Percentiles rank a stretch among this genome's conserved stretches.
Evolutionary conservation across 2,113 vertebrate genomes (phyloP).

Genomic region (Monopterus albus): DNA sequence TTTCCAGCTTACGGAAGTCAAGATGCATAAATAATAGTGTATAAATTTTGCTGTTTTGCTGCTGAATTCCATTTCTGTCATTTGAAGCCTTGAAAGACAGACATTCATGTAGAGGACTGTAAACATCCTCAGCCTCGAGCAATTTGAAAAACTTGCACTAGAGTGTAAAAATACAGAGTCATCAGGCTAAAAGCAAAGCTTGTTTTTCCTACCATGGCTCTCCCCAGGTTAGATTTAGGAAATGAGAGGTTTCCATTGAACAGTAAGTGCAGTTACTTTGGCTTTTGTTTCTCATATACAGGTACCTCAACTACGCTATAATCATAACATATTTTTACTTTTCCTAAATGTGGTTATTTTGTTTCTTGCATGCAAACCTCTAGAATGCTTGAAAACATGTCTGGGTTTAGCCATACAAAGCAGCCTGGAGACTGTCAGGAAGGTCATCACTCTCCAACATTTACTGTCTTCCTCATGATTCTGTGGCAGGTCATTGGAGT

Average conservation of each 20-base stretch:
- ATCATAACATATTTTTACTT: constrained; percentile 1
- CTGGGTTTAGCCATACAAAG: constrained; percentile 23
- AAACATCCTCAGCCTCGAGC: no score
- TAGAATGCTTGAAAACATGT: constrained; percentile 13
- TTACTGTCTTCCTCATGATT: constrained; percentile 28
- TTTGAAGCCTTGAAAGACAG: no score
- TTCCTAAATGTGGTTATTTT: neutral
- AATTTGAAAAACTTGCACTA: neutral
- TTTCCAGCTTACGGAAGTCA: no score
- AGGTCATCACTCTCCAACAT: constrained; percentile 14
- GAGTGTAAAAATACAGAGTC: constrained; percentile 12
- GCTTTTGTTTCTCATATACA: neutral
- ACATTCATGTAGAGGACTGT: no score
- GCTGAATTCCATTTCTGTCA: no score
- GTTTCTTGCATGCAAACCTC: constrained; percentile 11
- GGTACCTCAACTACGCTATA: neutral
- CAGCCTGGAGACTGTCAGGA: constrained; percentile 11
- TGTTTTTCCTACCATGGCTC: constrained; percentile 9
- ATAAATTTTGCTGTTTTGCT: no score
- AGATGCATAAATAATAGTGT: no score
- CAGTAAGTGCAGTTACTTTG: neutral
- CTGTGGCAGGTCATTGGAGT: neutral
- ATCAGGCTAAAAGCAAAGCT: constrained; percentile 9
- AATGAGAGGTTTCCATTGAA: neutral
- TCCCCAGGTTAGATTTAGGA: constrained; percentile 4